phyloP scores from a whole-genome alignment of 2,113 vertebrate genomes.

The Loxodonta africana region DNA sequence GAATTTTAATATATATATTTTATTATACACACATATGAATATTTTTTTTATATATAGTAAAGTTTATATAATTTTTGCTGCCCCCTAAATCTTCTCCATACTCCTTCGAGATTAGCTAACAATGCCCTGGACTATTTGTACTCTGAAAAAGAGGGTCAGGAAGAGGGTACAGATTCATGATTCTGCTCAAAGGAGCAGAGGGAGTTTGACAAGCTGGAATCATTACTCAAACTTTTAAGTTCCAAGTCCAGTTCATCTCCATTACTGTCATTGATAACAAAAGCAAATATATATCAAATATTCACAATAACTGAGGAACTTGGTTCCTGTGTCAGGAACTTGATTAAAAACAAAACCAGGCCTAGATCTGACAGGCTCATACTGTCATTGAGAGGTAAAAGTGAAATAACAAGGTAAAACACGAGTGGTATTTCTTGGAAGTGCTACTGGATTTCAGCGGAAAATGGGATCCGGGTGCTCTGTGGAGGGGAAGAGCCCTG shows the following conservation, averaged over 20 bases:
- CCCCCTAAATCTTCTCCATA: neutral
- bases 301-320: neutral
- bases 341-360: constrained; percentile 9
- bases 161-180: neutral
- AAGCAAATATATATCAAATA: neutral
- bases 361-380: neutral
- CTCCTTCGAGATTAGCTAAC: neutral
- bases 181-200: neutral
- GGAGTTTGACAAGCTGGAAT: neutral
- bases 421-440: neutral
- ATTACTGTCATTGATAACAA: neutral
- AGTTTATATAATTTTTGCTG: neutral
- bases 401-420: neutral
- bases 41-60: neutral
- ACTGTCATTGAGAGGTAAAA: neutral
- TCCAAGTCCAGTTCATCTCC: neutral
- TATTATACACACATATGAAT: too few species aligned
- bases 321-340: neutral
- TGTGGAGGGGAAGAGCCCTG: neutral
- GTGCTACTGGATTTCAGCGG: neutral
- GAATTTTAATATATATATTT: neutral
- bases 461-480: neutral
- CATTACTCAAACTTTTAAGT: neutral
- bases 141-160: neutral
- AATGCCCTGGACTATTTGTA: neutral